Conservation (phyloP, 2,888 invertebrate genomes). For the Vesta saturnalis region DNA sequence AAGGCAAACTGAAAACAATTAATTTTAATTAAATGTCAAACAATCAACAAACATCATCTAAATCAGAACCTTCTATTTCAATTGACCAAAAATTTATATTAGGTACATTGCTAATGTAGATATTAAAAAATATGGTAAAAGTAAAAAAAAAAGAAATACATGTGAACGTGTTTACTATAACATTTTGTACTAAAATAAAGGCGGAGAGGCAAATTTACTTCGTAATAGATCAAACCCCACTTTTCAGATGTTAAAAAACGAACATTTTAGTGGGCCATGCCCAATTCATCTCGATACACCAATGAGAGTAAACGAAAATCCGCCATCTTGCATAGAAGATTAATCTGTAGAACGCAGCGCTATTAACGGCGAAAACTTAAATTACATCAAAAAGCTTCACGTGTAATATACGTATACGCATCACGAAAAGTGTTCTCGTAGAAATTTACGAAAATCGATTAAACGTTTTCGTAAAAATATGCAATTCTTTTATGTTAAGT, state of each 20-base stretch:
- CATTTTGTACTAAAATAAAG: constrained; percentile 53
- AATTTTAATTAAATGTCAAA: constrained; percentile 27
- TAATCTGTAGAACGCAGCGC: constrained; percentile 52
- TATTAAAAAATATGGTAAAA: background rate
- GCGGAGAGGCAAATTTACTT: constrained; percentile 24
- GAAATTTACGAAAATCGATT: constrained; percentile 57
- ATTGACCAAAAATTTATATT: no score
- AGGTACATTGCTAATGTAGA: no score
- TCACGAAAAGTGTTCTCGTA: constrained; percentile 53
- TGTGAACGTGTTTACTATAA: constrained; percentile 36
- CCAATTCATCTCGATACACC: constrained; percentile 47
- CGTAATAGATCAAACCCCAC: constrained; percentile 30
- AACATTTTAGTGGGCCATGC: constrained; percentile 41
- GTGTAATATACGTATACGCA: constrained; percentile 53
- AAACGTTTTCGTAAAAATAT: constrained; percentile 16
- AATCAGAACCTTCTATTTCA: background rate
- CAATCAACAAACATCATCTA: constrained; percentile 11
- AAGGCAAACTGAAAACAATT: constrained; percentile 28
- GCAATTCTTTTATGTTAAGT: background rate
- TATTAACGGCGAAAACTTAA: constrained; percentile 50
- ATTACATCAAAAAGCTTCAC: constrained; percentile 54
- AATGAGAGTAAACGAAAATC: constrained; percentile 46
- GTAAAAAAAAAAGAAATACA: background rate
- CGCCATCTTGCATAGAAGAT: constrained; percentile 57
- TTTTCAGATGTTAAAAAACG: constrained; percentile 48